These are phyloP conservation scores for Hippopotamus amphibius DNA, from an alignment of 2,113 vertebrate species.

Conservation along the genomic window DNA sequence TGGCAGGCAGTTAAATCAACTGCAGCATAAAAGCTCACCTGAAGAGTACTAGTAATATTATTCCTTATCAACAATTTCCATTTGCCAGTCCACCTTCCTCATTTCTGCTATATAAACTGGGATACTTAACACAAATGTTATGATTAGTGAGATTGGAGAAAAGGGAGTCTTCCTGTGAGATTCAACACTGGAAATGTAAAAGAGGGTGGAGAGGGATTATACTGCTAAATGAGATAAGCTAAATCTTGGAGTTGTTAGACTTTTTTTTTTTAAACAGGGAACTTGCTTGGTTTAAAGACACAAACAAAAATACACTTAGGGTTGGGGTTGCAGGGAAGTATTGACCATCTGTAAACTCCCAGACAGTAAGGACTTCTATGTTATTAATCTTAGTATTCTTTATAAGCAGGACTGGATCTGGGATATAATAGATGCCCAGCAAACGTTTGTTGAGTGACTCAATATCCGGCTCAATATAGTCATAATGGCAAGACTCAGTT, in stretches of 20 bases:
- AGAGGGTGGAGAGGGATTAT: not conserved
- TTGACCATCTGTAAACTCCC: not conserved
- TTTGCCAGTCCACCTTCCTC: not conserved
- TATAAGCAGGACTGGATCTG: not conserved
- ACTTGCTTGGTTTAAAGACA: not conserved
- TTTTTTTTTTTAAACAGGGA: not conserved
- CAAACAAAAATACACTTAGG: not conserved
- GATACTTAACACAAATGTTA: slow-evolving; percentile 9
- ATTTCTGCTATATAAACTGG: not conserved
- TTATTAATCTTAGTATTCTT: not conserved
- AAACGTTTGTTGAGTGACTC: slow-evolving; percentile 43
- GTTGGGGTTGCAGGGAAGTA: not conserved
- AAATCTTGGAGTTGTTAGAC: not conserved
- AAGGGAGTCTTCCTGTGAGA: not conserved
- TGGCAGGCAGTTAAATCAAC: not conserved
- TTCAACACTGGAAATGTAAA: not conserved
- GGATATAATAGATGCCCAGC: not conserved
- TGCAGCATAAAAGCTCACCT: slow-evolving; percentile 30
- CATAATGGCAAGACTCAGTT: not conserved
- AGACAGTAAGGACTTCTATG: not conserved
- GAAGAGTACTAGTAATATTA: not conserved
- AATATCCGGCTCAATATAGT: not conserved
- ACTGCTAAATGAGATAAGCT: slow-evolving; percentile 6
- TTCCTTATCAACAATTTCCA: not conserved
- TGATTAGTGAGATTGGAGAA: not conserved